Evolutionary conservation across 1,140 invertebrate species (phyloP).

Genomic region (Maniola jurtina): DNA sequence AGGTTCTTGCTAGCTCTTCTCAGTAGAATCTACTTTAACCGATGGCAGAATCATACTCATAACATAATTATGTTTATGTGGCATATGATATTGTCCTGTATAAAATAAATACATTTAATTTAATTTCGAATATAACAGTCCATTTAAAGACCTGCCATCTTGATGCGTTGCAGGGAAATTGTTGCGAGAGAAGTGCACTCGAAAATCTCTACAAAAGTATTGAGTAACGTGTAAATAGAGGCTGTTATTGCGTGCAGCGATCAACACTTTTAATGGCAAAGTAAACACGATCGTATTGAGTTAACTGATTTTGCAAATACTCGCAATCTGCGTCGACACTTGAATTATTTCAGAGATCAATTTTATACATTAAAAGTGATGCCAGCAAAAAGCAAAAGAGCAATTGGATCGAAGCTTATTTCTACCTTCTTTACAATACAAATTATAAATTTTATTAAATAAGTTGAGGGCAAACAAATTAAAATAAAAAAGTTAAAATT

Average conservation of each 20-base stretch:
- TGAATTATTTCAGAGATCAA: not conserved
- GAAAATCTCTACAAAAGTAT: slow-evolving; percentile 13
- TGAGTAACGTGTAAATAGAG: not conserved
- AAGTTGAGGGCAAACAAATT: too few relatives aligned
- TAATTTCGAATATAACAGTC: not conserved
- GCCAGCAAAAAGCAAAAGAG: too few relatives aligned
- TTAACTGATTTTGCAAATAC: slow-evolving; percentile 3
- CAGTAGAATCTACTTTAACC: too few relatives aligned
- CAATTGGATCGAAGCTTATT: too few relatives aligned
- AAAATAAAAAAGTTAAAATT: too few relatives aligned
- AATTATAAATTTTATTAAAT: too few relatives aligned
- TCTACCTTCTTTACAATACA: too few relatives aligned
- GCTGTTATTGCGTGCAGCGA: not conserved
- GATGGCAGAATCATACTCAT: too few relatives aligned
- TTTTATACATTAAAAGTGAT: too few relatives aligned
- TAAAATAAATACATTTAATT: not conserved
- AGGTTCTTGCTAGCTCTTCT: too few relatives aligned
- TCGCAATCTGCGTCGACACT: not conserved
- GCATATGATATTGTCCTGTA: too few relatives aligned
- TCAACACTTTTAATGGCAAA: not conserved
- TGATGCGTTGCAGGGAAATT: not conserved
- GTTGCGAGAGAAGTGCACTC: slow-evolving; percentile 17
- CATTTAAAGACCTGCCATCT: slow-evolving; percentile 14
- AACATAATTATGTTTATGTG: too few relatives aligned
- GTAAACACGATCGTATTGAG: not conserved